Evolutionary conservation across 2,113 vertebrate species (phyloP), one percentile per base, ranked within the genome.

Genomic region (Podarcis muralis): DNA sequence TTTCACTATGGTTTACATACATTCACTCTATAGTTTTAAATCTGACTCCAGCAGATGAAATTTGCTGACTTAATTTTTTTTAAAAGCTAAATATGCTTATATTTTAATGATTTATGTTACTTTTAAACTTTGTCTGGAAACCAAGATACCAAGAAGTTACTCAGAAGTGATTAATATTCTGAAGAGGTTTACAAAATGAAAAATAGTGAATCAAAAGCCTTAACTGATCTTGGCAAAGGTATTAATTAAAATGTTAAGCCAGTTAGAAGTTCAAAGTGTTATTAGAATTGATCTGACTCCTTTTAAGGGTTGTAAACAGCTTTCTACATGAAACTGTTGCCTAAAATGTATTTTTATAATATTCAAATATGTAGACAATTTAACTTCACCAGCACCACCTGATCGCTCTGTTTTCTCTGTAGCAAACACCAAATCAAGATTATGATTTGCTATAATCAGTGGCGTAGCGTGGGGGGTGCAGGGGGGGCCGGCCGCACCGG

Each of bases 181-280:
- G 62, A 79, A 53, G 62, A 69, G 37, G 40, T 79, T 77, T 79
- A 69, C 76, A 80, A 79, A 78, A 32, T 78, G 57, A 86, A 77
- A 86, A 40, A 13, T 75, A 86, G 35, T 9, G 35, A 80, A 25
- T n/a, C 13, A n/a, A 87, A 80, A 57, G 20, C 22, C 76, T 87
- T 69, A 87, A 80, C 40, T 69, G 76, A 78, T 87, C 76, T 87
- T 78, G 85, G 40, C 76, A 87, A 80, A 79, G 65, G 59, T 80
- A 69, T 80, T 79, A 71, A 80, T 87, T 87, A 57, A 79, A 87
- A 80, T 32, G 57, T 71, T 80, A 87, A 87, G 43, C 66, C 40
- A 69, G 40, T 71, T 71, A 87, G 77, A 79, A 43, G 40, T 86
- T 86, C 75, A 86, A 86, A 86, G 62, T 68, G 30, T 79, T 69